These are phyloP conservation scores for Lithophane semibrunnea DNA, from an alignment of 2,888 invertebrate species.

Conservation along the genomic window DNA sequence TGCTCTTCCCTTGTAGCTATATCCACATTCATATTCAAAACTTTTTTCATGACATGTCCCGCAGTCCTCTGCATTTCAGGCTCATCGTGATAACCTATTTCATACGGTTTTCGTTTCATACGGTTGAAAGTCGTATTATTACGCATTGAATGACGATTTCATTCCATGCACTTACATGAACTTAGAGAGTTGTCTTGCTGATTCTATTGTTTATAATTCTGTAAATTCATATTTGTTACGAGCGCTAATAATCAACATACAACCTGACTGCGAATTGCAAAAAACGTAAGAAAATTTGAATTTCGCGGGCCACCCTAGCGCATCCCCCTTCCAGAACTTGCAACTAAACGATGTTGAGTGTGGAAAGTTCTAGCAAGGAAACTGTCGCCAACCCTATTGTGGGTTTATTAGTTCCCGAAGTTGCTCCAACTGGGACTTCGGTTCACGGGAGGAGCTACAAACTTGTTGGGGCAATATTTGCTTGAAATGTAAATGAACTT, in stretches of 20 bases:
- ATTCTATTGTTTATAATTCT: no score
- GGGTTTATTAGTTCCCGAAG: conserved; percentile 49
- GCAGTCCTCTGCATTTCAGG: background rate
- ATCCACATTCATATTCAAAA: background rate
- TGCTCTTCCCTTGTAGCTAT: background rate
- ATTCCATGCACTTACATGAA: no score
- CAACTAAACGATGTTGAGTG: background rate
- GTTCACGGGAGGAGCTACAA: conserved; percentile 9
- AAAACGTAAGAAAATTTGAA: no score
- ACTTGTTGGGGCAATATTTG: conserved; percentile 35
- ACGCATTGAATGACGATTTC: no score
- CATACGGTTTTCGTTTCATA: background rate
- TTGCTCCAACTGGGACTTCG: conserved; percentile 24
- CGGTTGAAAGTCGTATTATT: no score
- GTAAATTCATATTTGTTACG: no score
- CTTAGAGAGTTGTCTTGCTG: no score
- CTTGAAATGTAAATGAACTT: conserved; percentile 34
- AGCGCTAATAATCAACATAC: no score
- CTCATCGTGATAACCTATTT: background rate
- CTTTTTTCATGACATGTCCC: background rate
- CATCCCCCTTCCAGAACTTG: no score
- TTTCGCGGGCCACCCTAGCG: no score
- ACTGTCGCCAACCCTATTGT: conserved; percentile 39
- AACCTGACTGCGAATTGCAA: no score
- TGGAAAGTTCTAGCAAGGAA: conserved; percentile 36